Evolutionary conservation across 35 echinoderm and acorn worm species (phyloP).

Genomic region (Apostichopus japonicus): DNA sequence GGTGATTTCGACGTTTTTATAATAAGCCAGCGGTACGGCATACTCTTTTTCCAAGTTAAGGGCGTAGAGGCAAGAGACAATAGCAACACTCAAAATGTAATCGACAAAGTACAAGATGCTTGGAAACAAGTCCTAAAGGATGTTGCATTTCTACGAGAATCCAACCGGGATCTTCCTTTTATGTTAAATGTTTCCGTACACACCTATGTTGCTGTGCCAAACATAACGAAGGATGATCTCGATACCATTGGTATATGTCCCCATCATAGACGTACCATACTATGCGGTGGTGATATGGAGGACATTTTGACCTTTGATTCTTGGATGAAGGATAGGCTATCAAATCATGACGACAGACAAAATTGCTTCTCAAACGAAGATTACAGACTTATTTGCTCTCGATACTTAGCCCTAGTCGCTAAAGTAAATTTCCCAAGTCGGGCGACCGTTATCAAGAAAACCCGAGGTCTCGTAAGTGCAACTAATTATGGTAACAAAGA

Average conservation of each 20-base stretch:
- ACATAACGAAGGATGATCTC: background rate
- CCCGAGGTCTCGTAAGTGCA: constrained; percentile 7
- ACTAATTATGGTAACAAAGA: background rate
- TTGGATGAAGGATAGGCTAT: background rate
- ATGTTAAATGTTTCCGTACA: constrained; percentile 4
- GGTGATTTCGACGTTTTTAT: constrained; percentile 32
- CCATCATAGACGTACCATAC: background rate
- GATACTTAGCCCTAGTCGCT: constrained; percentile 5
- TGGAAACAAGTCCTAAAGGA: constrained; percentile 28
- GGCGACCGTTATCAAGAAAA: background rate
- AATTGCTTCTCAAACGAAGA: background rate
- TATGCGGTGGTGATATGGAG: background rate
- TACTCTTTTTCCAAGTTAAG: constrained; percentile 17
- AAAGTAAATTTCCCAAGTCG: constrained; percentile 30
- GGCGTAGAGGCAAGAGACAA: background rate
- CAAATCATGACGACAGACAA: background rate
- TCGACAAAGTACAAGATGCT: background rate
- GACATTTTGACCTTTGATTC: background rate
- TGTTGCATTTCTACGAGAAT: constrained; percentile 25
- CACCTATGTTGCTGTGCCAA: constrained; percentile 5
- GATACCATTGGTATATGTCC: background rate
- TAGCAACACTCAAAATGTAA: background rate
- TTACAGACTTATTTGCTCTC: constrained; percentile 6
- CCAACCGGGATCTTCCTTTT: constrained; percentile 26
- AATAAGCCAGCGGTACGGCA: background rate